Conservation (phyloP, 2,797 vertebrate genomes). For the Channa striata region DNA sequence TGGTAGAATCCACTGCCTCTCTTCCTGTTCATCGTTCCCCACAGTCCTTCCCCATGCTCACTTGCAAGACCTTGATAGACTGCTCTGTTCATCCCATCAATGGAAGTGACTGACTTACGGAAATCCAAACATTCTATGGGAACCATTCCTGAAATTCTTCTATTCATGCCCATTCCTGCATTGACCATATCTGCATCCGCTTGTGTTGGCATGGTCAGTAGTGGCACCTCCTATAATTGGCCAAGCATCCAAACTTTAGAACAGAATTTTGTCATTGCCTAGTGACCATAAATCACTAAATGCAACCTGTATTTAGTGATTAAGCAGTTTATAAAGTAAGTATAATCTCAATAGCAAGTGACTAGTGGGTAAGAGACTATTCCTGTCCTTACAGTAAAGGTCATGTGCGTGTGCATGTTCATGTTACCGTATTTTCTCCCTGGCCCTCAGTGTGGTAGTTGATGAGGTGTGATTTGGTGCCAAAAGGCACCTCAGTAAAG, state of each 20-base stretch:
- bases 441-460: constrained; percentile 90
- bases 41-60: not conserved
- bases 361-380: not conserved
- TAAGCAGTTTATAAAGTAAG: not conserved
- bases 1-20: constrained; percentile 4
- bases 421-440: constrained; percentile 88
- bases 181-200: not conserved
- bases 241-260: constrained; percentile 17
- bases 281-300: not conserved
- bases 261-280: not conserved
- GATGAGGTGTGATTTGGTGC: constrained; percentile 87
- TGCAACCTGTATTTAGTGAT: too few relatives aligned
- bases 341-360: not conserved
- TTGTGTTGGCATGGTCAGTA: constrained; percentile 27
- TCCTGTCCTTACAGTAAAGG: not conserved
- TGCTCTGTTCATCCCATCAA: constrained; percentile 15
- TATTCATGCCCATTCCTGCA: not conserved
- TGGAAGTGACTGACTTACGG: constrained; percentile 2
- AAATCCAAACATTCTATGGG: not conserved
- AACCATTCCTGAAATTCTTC: not conserved
- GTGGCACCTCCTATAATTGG: constrained; percentile 62
- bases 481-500: constrained; percentile 81
- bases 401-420: too few relatives aligned
- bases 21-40: constrained; percentile 14
- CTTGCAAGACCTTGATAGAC: not conserved